Conservation (phyloP, 1,140 invertebrate species). For the Neuroterus valhalla region DNA sequence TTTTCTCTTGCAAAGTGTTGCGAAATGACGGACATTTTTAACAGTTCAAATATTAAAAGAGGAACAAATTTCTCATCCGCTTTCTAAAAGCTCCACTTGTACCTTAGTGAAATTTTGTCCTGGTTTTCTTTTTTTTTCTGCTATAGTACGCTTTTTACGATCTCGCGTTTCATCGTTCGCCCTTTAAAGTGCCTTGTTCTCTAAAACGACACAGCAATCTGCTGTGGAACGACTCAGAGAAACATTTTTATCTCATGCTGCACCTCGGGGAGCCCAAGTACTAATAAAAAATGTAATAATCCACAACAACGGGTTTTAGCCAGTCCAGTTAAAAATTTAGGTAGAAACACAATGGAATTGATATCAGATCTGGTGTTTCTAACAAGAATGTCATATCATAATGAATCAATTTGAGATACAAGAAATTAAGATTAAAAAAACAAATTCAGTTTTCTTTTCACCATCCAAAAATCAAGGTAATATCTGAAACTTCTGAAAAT, state of each 20-base stretch:
- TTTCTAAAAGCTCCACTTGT: not conserved
- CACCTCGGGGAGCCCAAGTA: conserved; percentile 54
- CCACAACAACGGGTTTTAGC: too few species aligned
- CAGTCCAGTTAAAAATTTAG: too few species aligned
- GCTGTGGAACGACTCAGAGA: conserved; percentile 39
- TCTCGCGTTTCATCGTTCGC: conserved; percentile 54
- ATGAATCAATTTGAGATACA: conserved; percentile 9
- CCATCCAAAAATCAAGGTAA: too few species aligned
- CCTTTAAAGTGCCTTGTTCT: conserved; percentile 44
- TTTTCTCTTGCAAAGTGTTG: too few species aligned
- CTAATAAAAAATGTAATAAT: conserved; percentile 1
- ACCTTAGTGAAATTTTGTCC: not conserved
- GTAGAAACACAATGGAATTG: too few species aligned
- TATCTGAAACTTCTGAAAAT: too few species aligned
- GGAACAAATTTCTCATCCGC: not conserved
- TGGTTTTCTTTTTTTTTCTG: not conserved
- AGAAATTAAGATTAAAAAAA: too few species aligned
- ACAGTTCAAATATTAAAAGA: too few species aligned
- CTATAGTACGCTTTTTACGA: conserved; percentile 37
- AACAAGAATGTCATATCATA: not conserved
- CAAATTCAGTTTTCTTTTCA: too few species aligned
- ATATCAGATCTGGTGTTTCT: not conserved
- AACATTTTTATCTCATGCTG: conserved; percentile 58
- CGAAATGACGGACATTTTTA: too few species aligned
- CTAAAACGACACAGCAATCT: conserved; percentile 36